These are phyloP conservation scores for Thalassoma bifasciatum DNA, from an alignment of 2,113 vertebrate species.

Conservation along the genomic window DNA sequence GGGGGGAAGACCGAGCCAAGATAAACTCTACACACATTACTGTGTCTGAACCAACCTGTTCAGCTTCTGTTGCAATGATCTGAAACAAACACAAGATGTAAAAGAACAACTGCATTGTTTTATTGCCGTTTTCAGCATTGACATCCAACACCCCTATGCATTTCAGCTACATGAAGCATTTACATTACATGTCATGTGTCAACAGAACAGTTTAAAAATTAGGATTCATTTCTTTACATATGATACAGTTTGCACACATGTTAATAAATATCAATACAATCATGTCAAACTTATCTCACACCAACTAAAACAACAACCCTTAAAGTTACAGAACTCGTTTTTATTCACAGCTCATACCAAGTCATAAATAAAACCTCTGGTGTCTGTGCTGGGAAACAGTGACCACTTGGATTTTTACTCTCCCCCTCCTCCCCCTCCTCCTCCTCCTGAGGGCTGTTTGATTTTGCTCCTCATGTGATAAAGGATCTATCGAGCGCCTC, in stretches of 20 bases:
- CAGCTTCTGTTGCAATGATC: too few species aligned
- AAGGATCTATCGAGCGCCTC: constrained; percentile 7
- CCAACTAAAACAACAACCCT: constrained; percentile 73
- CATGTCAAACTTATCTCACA: constrained; percentile 80
- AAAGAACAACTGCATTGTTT: constrained; percentile 81
- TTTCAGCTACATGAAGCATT: constrained; percentile 84
- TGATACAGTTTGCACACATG: constrained; percentile 84
- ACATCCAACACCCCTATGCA: constrained; percentile 81
- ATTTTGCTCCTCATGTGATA: too few species aligned
- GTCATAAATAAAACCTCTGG: constrained; percentile 67
- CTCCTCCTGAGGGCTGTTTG: constrained; percentile 48
- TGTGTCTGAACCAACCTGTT: too few species aligned
- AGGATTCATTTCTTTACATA: constrained; percentile 86
- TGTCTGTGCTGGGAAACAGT: constrained; percentile 62
- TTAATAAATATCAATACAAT: constrained; percentile 89
- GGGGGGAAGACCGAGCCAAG: too few species aligned
- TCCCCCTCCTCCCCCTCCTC: too few species aligned
- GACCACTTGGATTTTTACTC: constrained; percentile 51
- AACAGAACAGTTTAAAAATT: constrained; percentile 83
- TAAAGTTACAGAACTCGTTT: constrained; percentile 67
- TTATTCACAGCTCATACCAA: constrained; percentile 75
- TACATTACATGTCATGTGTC: constrained; percentile 79
- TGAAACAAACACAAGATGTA: background rate
- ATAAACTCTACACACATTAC: too few species aligned
- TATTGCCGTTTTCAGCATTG: constrained; percentile 80